Evolutionary conservation across 2,113 vertebrate genomes (phyloP).

Genomic region (Nestor notabilis): DNA sequence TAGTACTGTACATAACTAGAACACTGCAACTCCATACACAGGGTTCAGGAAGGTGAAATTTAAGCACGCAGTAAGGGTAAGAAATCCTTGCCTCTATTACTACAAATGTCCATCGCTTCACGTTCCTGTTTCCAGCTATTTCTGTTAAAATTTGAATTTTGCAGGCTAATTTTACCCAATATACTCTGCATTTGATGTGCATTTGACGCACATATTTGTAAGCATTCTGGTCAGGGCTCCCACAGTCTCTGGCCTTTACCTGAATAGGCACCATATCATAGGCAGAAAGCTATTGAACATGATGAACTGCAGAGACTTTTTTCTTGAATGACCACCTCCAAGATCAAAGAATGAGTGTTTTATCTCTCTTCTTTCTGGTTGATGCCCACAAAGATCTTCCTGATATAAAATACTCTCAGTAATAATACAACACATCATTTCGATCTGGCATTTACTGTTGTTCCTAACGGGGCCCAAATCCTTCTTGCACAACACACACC

Average conservation of each 20-base stretch:
- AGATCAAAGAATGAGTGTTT: constrained; percentile 21
- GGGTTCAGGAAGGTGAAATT: neutral
- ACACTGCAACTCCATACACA: neutral
- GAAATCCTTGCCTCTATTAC: neutral
- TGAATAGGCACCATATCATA: neutral
- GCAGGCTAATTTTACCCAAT: neutral
- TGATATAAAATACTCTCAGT: neutral
- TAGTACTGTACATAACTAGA: neutral
- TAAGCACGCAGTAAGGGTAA: neutral
- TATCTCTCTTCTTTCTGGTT: neutral
- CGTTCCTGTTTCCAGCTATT: neutral
- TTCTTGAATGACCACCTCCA: neutral
- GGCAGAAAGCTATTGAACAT: neutral
- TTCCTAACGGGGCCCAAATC: neutral
- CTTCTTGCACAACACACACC: neutral
- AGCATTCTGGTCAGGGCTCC: neutral
- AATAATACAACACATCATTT: neutral
- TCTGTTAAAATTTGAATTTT: neutral
- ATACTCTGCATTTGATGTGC: neutral
- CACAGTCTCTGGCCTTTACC: neutral
- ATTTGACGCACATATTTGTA: neutral
- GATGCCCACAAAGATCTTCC: neutral
- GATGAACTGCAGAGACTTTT: neutral
- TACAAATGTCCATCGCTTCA: neutral
- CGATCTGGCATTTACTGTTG: neutral